Base-by-base conservation (phyloP, 2,797 vertebrate species). In the Sebastes variabilis region DNA sequence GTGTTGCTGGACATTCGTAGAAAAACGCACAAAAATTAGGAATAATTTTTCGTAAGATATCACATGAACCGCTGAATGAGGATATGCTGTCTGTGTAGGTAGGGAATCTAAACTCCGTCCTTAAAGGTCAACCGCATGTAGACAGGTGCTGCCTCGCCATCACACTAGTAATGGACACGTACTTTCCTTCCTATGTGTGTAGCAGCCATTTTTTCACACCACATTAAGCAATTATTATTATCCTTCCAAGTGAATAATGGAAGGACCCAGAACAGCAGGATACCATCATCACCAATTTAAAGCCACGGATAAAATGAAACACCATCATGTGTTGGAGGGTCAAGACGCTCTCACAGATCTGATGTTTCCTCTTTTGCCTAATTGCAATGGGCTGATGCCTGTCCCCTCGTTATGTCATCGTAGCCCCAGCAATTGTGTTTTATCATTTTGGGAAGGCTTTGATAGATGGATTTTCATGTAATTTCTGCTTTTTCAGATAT, bases 211-310 rank as follows among this genome's bases (percentile, higher is more conserved):
- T 83, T 89, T 83, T 85, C 79, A 89, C 75, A 84, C 54, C 84
- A 75, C 82, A 90, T 89, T 90, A 88, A 83, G 67, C 85, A 87
- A 84, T 86, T 87, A 83, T 76, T 85, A 79, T 83, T 84, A 87
- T 86, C 83, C 83, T 76, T 87, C 74, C 73, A 75, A 85, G 85
- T 88, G 82, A 87, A 80, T 85, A 88, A 90, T 86, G 72, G 75
- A 80, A 65, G 79, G 56, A 76, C 62, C 54, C 30, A 62, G 80
- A 90, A 52, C 90, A 89, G 88, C 82, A 80, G 87, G 82, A 78
- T 61, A 66, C 82, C 85, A 88, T 89, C 78, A 77, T 78, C 83
- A 78, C 73, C 82, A 87, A 89, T 89, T 90, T 85, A 85, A 89
- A 88, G 70, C 83, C 59, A 66, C 20, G 67, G 80, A 90, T 75